Conservation (phyloP, 2,888 invertebrate species). For the Zootermopsis nevadensis region DNA sequence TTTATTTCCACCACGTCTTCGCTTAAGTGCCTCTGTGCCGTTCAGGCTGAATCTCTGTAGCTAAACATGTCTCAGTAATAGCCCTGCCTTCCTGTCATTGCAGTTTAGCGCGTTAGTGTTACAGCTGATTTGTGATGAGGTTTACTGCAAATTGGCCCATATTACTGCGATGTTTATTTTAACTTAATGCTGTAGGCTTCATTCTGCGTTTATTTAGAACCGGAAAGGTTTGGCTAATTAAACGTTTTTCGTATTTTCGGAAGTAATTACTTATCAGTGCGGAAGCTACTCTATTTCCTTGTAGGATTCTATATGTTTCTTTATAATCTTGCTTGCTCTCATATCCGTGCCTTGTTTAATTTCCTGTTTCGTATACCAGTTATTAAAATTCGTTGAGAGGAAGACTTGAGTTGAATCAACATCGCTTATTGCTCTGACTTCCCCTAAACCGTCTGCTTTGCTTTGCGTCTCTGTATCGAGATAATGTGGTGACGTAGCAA, state of each 20-base stretch:
- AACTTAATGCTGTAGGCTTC: no score
- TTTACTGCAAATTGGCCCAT: no score
- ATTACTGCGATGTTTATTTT: no score
- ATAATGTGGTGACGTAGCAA: background rate
- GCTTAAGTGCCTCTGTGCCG: no score
- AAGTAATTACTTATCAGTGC: slow-evolving; percentile 10
- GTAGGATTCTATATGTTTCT: background rate
- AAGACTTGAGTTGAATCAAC: background rate
- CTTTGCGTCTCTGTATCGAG: background rate
- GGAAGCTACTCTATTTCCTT: background rate
- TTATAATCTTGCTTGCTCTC: background rate
- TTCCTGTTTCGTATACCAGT: background rate
- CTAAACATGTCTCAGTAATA: no score
- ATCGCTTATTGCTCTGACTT: background rate
- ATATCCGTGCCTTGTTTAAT: slow-evolving; percentile 21
- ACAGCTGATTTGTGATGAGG: no score
- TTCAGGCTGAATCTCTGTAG: no score
- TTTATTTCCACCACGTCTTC: no score
- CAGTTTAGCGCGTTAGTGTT: no score
- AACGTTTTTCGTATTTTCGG: slow-evolving; percentile 20
- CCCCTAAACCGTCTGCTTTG: background rate
- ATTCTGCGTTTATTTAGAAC: background rate
- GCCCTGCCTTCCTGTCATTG: no score
- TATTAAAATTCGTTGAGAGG: slow-evolving; percentile 4
- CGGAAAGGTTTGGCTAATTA: slow-evolving; percentile 5